Percentiles rank a stretch among this genome's conserved stretches.
Evolutionary conservation across 2,888 invertebrate species (phyloP).

Genomic region (Drosophila suboccidentalis): DNA sequence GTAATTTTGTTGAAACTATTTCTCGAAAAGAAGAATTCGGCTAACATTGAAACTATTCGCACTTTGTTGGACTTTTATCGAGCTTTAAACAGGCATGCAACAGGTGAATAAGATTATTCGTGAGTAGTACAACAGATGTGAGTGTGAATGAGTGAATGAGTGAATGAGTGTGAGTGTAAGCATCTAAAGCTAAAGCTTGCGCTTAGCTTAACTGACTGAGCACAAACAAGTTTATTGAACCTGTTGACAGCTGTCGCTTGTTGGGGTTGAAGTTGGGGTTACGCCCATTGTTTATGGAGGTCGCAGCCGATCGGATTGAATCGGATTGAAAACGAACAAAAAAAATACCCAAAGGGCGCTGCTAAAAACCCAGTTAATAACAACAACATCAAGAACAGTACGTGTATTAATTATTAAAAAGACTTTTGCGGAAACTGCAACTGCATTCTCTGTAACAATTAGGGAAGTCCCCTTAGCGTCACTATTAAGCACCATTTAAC

Average conservation of each 20-base stretch:
- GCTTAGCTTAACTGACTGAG: slow-evolving; percentile 8
- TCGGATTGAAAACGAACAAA: too few species aligned
- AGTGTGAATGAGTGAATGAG: slow-evolving; percentile 14
- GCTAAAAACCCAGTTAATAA: slow-evolving; percentile 16
- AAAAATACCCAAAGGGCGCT: slow-evolving; percentile 34
- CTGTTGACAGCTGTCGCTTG: slow-evolving; percentile 56
- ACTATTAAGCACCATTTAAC: not conserved
- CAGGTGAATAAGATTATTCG: slow-evolving; percentile 10
- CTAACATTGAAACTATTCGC: slow-evolving; percentile 19
- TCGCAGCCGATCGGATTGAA: slow-evolving; percentile 11
- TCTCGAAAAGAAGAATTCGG: slow-evolving; percentile 1
- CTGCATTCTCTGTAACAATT: slow-evolving; percentile 6
- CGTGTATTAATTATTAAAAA: not conserved
- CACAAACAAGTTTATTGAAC: slow-evolving; percentile 76
- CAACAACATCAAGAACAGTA: not conserved
- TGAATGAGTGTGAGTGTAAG: slow-evolving; percentile 19
- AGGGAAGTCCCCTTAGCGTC: slow-evolving; percentile 18
- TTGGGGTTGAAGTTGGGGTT: slow-evolving; percentile 28
- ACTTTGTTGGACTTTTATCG: slow-evolving; percentile 3
- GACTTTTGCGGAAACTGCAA: slow-evolving; percentile 27
- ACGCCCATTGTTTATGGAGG: slow-evolving; percentile 42
- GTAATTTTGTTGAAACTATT: not conserved
- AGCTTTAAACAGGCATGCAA: not conserved
- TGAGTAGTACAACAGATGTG: slow-evolving; percentile 8
- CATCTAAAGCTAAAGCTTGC: slow-evolving; percentile 40